Evolutionary conservation across 2,888 invertebrate species (phyloP).

Genomic region (Phymatocera aterrima): DNA sequence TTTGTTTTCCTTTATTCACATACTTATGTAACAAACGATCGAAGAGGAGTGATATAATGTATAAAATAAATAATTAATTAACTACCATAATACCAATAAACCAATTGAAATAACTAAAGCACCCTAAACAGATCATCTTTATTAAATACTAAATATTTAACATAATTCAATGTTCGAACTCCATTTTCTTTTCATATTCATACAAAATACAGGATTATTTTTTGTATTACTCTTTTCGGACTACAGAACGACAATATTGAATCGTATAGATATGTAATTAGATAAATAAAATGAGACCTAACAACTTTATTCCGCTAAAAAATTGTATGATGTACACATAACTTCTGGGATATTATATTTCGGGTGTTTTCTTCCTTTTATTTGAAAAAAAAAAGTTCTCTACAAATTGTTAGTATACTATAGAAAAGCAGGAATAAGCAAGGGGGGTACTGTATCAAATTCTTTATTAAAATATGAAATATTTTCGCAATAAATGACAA

Average conservation of each 20-base stretch:
- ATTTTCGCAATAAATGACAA: slow-evolving; percentile 48
- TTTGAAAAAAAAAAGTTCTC: slow-evolving; percentile 37
- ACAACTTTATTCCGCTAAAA: slow-evolving; percentile 45
- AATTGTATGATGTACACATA: slow-evolving; percentile 16
- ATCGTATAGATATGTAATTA: slow-evolving; percentile 9
- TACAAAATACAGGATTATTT: slow-evolving; percentile 40
- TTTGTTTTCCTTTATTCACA: background rate
- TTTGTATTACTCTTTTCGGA: slow-evolving; percentile 43
- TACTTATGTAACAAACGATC: slow-evolving; percentile 51
- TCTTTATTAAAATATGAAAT: slow-evolving; percentile 51
- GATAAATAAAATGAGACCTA: slow-evolving; percentile 14
- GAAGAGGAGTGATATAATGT: slow-evolving; percentile 56
- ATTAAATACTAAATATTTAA: slow-evolving; percentile 35
- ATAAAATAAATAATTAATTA: slow-evolving; percentile 59
- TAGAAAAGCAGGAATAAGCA: slow-evolving; percentile 45
- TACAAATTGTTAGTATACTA: slow-evolving; percentile 39
- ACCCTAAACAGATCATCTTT: slow-evolving; percentile 8
- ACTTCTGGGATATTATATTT: slow-evolving; percentile 43
- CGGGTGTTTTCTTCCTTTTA: slow-evolving; percentile 40
- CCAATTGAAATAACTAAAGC: slow-evolving; percentile 18
- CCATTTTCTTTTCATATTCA: slow-evolving; percentile 14
- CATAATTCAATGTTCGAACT: slow-evolving; percentile 36
- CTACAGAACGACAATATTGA: slow-evolving; percentile 28
- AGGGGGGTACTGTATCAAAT: slow-evolving; percentile 44
- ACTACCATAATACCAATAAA: slow-evolving; percentile 45